A percentile compares a stretch with the other conserved stretches of the same genome.
phyloP scores from a whole-genome alignment of 2,888 invertebrate genomes.

The Tenthredo notha region DNA sequence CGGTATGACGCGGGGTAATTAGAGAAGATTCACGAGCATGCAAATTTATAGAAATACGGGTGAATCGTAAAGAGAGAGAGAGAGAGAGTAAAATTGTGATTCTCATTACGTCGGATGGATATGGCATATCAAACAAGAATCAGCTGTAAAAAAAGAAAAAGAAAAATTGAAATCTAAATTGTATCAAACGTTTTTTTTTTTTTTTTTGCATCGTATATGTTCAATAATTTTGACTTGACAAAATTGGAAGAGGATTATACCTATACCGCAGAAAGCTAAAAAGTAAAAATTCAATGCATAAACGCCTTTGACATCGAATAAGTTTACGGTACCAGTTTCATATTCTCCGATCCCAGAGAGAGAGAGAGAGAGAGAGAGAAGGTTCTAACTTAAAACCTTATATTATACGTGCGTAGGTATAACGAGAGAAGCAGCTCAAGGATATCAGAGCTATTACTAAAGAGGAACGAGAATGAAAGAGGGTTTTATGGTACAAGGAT shows the following conservation, averaged over 20 bases:
- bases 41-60: neutral
- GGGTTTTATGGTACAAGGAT: neutral
- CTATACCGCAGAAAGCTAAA: neutral
- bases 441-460: neutral
- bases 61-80: neutral
- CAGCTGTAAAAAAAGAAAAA: too few species aligned
- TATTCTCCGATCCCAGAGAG: neutral
- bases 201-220: too few species aligned
- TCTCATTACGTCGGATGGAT: neutral
- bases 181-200: too few species aligned
- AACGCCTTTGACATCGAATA: conserved; percentile 19
- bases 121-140: neutral
- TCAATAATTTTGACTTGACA: neutral
- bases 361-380: too few species aligned
- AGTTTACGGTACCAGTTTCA: neutral
- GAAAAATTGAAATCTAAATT: too few species aligned
- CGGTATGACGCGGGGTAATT: conserved; percentile 63
- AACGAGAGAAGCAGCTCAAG: conserved; percentile 20
- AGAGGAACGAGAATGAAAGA: neutral
- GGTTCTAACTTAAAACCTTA: neutral
- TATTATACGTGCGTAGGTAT: conserved; percentile 9
- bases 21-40: conserved; percentile 60
- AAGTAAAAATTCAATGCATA: neutral
- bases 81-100: neutral
- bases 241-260: neutral